Evolutionary conservation across 2,888 invertebrate species (phyloP).

Genomic region (Drosophila meridionalis): DNA sequence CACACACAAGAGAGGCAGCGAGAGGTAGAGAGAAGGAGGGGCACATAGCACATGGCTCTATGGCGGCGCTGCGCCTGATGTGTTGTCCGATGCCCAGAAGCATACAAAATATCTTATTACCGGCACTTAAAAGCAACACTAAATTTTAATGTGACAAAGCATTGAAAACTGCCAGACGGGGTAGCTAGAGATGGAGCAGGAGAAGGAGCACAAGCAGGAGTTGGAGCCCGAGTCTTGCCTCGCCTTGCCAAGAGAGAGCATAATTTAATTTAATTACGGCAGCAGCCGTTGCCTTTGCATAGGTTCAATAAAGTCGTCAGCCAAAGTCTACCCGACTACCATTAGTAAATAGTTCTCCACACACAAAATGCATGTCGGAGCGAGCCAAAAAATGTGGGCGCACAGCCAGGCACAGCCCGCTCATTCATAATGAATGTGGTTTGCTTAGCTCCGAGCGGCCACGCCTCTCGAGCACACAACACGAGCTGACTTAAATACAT

Average conservation of each 20-base stretch:
- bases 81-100: constrained; percentile 54
- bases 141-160: constrained; percentile 69
- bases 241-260: constrained; percentile 38
- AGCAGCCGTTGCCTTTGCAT: constrained; percentile 61
- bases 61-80: constrained; percentile 24
- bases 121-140: constrained; percentile 70
- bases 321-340: constrained; percentile 9
- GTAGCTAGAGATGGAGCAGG: not conserved
- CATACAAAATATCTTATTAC: constrained; percentile 73
- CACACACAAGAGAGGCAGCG: constrained; percentile 20
- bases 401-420: constrained; percentile 19
- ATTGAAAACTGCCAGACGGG: constrained; percentile 50
- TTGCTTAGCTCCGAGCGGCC: constrained; percentile 37
- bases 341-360: constrained; percentile 17
- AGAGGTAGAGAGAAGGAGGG: not conserved
- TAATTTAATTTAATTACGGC: constrained; percentile 74
- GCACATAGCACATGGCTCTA: constrained; percentile 27
- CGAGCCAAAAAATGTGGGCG: constrained; percentile 24
- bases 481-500: not conserved
- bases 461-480: constrained; percentile 26
- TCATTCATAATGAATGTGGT: constrained; percentile 55
- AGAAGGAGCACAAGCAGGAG: not conserved
- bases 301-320: constrained; percentile 66
- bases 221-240: not conserved
- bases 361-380: constrained; percentile 42